phyloP scores from a whole-genome alignment of 1,140 invertebrate species.

The Carposina sasakii region DNA sequence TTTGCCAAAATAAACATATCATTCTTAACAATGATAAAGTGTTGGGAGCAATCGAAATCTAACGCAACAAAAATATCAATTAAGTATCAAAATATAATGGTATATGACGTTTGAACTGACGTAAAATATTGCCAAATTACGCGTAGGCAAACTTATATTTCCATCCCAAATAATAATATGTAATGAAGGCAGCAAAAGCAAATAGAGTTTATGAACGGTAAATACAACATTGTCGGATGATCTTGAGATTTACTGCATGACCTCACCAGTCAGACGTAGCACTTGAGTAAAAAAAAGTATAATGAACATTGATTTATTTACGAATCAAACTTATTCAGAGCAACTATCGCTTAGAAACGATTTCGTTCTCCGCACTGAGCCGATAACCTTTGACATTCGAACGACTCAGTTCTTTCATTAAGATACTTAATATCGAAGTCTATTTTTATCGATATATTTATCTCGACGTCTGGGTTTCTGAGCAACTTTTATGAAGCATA shows the following conservation, averaged over 20 bases:
- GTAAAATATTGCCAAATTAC: constrained; percentile 28
- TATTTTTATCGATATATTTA: too few relatives aligned
- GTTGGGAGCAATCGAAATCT: background rate
- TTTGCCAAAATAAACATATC: constrained; percentile 22
- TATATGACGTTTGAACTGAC: constrained; percentile 23
- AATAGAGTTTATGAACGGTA: constrained; percentile 19
- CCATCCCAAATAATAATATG: background rate
- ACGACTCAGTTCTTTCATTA: too few relatives aligned
- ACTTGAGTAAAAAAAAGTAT: constrained; percentile 28
- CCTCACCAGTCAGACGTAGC: constrained; percentile 28
- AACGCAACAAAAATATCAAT: constrained; percentile 28
- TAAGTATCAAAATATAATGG: constrained; percentile 15
- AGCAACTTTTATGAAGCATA: too few relatives aligned
- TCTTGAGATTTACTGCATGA: constrained; percentile 27
- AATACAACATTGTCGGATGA: constrained; percentile 20
- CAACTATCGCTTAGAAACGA: too few relatives aligned
- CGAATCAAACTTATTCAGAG: too few relatives aligned
- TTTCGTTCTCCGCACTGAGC: too few relatives aligned
- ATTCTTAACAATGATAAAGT: constrained; percentile 16
- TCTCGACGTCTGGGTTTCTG: too few relatives aligned
- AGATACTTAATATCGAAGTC: too few relatives aligned
- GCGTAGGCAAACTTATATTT: constrained; percentile 16
- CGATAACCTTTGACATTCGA: constrained; percentile 33
- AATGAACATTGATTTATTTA: constrained; percentile 43
- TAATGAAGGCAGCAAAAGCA: background rate